Conservation (phyloP, 2,888 invertebrate genomes). For the Syrista parreyssii region DNA sequence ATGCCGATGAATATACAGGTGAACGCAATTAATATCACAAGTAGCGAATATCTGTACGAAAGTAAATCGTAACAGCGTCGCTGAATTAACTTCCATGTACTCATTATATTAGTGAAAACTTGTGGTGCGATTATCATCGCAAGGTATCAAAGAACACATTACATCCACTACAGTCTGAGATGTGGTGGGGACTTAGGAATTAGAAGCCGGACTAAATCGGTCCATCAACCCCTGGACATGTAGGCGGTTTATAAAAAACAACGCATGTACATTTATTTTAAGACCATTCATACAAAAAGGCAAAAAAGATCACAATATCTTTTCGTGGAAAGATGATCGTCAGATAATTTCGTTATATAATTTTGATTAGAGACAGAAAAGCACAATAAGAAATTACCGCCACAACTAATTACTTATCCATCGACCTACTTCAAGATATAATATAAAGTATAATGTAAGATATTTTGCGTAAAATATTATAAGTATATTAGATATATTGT, state of each 20-base stretch:
- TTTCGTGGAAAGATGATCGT: background rate
- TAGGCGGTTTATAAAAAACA: background rate
- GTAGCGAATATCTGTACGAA: slow-evolving; percentile 64
- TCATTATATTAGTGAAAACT: slow-evolving; percentile 59
- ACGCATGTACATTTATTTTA: background rate
- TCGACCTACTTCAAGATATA: background rate
- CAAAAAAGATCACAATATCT: background rate
- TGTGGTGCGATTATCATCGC: slow-evolving; percentile 51
- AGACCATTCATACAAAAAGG: background rate
- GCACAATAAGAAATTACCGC: background rate
- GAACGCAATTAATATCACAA: slow-evolving; percentile 61
- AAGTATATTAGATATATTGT: background rate
- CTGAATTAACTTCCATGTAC: slow-evolving; percentile 65
- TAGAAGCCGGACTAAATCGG: background rate
- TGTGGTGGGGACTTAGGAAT: background rate
- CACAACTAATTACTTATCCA: background rate
- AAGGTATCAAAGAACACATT: slow-evolving; percentile 3
- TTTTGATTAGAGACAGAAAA: background rate
- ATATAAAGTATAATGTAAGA: background rate
- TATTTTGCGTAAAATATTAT: no score
- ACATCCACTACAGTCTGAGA: background rate
- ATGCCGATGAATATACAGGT: slow-evolving; percentile 63
- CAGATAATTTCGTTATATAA: background rate
- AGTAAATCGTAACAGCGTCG: slow-evolving; percentile 66
- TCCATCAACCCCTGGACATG: background rate